Percentiles rank a stretch among this genome's conserved stretches.
These are phyloP conservation scores for Eretmodus cyanostictus DNA, from an alignment of 2,113 vertebrate species.

Conservation along the genomic window DNA sequence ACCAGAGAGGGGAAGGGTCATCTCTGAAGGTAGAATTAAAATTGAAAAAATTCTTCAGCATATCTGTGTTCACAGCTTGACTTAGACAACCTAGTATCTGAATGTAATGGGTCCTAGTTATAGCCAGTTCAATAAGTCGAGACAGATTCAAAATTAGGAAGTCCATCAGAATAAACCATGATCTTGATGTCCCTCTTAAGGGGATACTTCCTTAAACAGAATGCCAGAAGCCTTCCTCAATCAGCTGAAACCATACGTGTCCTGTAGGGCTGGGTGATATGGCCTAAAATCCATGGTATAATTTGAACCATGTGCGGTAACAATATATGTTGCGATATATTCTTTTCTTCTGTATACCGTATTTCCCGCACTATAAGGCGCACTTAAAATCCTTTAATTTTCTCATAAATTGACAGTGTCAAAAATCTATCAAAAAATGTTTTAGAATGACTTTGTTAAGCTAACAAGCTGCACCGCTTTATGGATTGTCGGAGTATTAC, in stretches of 20 bases:
- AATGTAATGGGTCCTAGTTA: neutral
- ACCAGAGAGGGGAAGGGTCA: neutral
- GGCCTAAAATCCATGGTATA: neutral
- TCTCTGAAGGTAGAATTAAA: neutral
- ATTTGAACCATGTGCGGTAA: neutral
- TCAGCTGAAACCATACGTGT: neutral
- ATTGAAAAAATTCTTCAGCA: neutral
- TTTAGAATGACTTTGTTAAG: neutral
- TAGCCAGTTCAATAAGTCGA: neutral
- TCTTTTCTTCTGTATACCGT: neutral
- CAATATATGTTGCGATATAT: neutral
- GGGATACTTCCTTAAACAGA: neutral
- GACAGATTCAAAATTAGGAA: neutral
- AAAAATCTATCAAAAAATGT: neutral
- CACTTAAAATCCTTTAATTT: neutral
- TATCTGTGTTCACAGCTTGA: neutral
- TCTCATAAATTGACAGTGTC: neutral
- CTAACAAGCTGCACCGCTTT: neutral
- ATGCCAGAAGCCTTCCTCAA: neutral
- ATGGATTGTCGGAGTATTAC: neutral
- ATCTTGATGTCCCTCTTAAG: neutral
- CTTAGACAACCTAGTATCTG: neutral
- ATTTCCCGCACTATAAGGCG: neutral
- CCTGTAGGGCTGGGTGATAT: neutral
- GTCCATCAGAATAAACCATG: neutral